A percentile compares a stretch with the other conserved stretches of the same genome.
phyloP scores from a whole-genome alignment of 2,888 invertebrate genomes.

The Lypha dubia region DNA sequence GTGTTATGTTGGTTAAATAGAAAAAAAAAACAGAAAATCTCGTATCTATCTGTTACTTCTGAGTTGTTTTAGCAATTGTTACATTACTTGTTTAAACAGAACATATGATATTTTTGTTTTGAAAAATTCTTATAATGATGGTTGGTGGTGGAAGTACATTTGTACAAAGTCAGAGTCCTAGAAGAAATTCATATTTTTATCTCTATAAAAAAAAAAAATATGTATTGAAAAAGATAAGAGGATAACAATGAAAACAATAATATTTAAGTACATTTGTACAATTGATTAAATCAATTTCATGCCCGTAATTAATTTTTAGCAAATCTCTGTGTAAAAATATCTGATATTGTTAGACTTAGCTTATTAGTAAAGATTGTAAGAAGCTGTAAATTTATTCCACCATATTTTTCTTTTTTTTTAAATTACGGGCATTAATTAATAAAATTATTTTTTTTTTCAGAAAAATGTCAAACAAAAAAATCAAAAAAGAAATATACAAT shows the following conservation, averaged over 20 bases:
- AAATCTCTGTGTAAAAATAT: too few species aligned
- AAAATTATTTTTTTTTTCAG: too few species aligned
- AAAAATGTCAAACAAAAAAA: too few species aligned
- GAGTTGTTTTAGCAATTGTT: conserved; percentile 15
- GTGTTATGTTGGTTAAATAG: conserved; percentile 71
- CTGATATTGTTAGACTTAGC: too few species aligned
- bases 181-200: background rate
- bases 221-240: too few species aligned
- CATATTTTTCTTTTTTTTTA: too few species aligned
- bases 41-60: conserved; percentile 7
- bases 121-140: conserved; percentile 9
- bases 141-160: conserved; percentile 7
- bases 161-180: conserved; percentile 18
- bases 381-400: too few species aligned
- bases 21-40: too few species aligned
- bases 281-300: background rate
- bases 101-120: conserved; percentile 11
- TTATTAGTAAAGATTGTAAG: too few species aligned
- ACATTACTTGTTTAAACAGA: conserved; percentile 15
- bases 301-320: too few species aligned
- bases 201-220: background rate
- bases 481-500: too few species aligned
- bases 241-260: background rate
- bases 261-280: conserved; percentile 31
- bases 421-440: too few species aligned